These are phyloP conservation scores for Atta colombica DNA, from an alignment of 1,140 invertebrate species.

Conservation along the genomic window DNA sequence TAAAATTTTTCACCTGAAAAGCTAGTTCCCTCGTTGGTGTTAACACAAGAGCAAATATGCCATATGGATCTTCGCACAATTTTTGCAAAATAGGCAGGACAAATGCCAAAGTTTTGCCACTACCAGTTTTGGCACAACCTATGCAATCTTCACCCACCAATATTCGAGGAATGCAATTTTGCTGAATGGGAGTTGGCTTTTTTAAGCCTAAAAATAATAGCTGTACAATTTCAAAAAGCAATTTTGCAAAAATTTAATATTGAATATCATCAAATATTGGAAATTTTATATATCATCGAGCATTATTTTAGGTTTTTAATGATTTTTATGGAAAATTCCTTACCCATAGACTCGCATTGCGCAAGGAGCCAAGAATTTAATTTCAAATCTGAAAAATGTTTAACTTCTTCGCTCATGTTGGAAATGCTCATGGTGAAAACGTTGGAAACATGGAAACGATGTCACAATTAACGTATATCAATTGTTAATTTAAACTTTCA, in stretches of 20 bases:
- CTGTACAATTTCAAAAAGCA: neutral
- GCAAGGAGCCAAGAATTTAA: slow-evolving; percentile 83
- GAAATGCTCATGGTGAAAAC: no score
- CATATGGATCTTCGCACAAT: slow-evolving; percentile 96
- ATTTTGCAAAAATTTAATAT: neutral
- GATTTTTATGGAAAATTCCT: slow-evolving; percentile 40
- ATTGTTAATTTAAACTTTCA: no score
- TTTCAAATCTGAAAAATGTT: slow-evolving; percentile 80
- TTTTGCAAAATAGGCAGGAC: slow-evolving; percentile 97
- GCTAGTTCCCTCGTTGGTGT: slow-evolving; percentile 99
- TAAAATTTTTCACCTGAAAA: slow-evolving; percentile 88
- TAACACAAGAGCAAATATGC: slow-evolving; percentile 97
- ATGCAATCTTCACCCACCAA: slow-evolving; percentile 95
- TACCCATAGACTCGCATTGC: slow-evolving; percentile 83
- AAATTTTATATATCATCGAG: neutral
- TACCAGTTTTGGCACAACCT: slow-evolving; percentile 98
- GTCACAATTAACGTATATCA: no score
- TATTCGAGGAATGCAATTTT: slow-evolving; percentile 93
- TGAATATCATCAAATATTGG: neutral
- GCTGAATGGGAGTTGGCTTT: slow-evolving; percentile 94
- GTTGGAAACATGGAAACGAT: no score
- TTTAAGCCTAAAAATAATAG: slow-evolving; percentile 89
- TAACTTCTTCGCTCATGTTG: slow-evolving; percentile 7
- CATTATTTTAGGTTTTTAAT: neutral
- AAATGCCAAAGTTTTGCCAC: slow-evolving; percentile 99